phyloP scores from a whole-genome alignment of 2,113 vertebrate species.

The Gorsachius goisagi region DNA sequence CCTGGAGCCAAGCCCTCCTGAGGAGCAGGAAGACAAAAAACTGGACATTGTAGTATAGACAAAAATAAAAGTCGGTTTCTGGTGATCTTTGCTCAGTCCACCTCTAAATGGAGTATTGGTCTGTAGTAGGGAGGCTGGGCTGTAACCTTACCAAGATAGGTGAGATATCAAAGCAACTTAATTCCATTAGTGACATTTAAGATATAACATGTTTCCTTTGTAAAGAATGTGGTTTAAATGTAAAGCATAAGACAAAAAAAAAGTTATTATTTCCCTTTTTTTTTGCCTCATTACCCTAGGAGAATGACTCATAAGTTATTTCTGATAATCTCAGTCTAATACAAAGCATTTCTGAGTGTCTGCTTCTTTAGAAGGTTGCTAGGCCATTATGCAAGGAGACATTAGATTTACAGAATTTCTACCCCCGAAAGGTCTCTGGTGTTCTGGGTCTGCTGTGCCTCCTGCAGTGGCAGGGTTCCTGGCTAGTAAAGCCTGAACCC shows the following conservation, averaged over 20 bases:
- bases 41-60: background rate
- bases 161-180: background rate
- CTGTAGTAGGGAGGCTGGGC: background rate
- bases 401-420: background rate
- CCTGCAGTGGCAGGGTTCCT: background rate
- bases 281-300: background rate
- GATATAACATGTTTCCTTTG: background rate
- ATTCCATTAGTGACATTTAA: background rate
- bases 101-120: background rate
- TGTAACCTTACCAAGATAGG: background rate
- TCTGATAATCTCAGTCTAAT: background rate
- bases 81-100: background rate
- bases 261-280: background rate
- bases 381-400: background rate
- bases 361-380: background rate
- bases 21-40: background rate
- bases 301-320: background rate
- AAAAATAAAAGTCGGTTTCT: background rate
- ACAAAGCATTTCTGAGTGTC: background rate
- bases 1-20: background rate
- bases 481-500: background rate
- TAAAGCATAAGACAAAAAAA: background rate
- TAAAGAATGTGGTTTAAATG: background rate
- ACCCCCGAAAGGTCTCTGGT: fast-evolving
- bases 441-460: background rate